phyloP scores from a whole-genome alignment of 1,140 invertebrate species.

The Bombus soroeensis region DNA sequence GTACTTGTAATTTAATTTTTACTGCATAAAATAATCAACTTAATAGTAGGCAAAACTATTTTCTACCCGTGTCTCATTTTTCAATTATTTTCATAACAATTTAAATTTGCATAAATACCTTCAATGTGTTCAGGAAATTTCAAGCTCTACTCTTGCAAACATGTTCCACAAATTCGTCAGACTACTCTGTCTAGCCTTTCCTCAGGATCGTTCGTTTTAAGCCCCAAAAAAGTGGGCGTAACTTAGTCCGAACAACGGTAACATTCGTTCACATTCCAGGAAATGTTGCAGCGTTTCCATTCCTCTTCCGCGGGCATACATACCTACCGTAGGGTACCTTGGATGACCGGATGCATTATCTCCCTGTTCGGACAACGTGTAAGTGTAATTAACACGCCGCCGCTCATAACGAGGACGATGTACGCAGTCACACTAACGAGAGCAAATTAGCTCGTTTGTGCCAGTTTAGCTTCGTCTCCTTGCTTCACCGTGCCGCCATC shows the following conservation, averaged over 20 bases:
- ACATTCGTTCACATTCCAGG: constrained; percentile 33
- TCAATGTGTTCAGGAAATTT: background rate
- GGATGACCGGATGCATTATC: constrained; percentile 71
- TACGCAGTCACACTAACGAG: constrained; percentile 75
- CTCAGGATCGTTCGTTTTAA: background rate
- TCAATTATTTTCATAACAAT: background rate
- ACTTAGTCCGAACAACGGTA: constrained; percentile 17
- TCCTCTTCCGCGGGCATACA: constrained; percentile 40
- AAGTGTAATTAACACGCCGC: constrained; percentile 75
- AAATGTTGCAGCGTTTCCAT: constrained; percentile 44
- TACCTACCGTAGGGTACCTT: constrained; percentile 44
- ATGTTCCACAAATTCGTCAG: background rate
- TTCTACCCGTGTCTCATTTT: background rate
- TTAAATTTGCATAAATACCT: background rate
- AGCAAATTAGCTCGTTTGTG: constrained; percentile 76
- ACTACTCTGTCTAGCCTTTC: background rate
- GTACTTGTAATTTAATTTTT: no score
- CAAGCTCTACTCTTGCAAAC: no score
- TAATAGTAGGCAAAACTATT: background rate
- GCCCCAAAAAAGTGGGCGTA: background rate
- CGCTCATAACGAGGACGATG: constrained; percentile 72
- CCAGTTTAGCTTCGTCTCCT: constrained; percentile 70
- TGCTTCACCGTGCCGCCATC: constrained; percentile 45
- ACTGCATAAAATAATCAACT: no score
- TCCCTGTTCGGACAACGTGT: constrained; percentile 71